Evolutionary conservation across 1,140 invertebrate genomes (phyloP).

Genomic region (Gonatopus flavifemur): DNA sequence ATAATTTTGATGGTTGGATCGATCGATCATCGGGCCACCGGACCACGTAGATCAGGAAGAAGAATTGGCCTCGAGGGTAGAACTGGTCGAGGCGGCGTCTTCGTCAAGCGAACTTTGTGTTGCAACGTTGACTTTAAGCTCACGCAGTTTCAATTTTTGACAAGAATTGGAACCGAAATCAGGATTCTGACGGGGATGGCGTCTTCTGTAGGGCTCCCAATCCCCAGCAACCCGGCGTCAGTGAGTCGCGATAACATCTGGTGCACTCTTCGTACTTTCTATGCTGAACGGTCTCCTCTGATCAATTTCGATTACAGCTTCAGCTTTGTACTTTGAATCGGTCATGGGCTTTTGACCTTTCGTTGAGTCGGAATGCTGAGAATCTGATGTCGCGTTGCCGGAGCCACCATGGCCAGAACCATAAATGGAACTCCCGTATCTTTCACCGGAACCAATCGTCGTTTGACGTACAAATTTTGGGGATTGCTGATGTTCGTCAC

Average conservation of each 20-base stretch:
- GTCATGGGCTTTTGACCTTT: conserved; percentile 5
- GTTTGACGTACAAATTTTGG: conserved; percentile 47
- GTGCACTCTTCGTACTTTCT: conserved; percentile 80
- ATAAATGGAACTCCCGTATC: conserved; percentile 41
- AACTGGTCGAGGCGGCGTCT: conserved; percentile 35
- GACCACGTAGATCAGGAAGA: conserved; percentile 46
- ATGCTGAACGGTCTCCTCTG: conserved; percentile 70
- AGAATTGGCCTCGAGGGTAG: conserved; percentile 33
- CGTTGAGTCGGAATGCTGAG: conserved; percentile 18
- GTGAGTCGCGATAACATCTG: conserved; percentile 84
- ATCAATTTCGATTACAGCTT: conserved; percentile 68
- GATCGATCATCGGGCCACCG: conserved; percentile 20
- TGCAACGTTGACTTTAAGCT: conserved; percentile 36
- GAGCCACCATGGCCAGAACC: conserved; percentile 29
- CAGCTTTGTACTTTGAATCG: conserved; percentile 62
- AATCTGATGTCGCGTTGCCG: conserved; percentile 33
- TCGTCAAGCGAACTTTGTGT: conserved; percentile 52
- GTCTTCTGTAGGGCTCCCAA: conserved; percentile 63
- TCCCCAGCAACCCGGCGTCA: conserved; percentile 64
- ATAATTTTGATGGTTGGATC: no score
- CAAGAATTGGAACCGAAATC: neutral
- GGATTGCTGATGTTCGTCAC: conserved; percentile 16
- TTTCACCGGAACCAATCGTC: conserved; percentile 63
- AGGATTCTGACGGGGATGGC: conserved; percentile 56
- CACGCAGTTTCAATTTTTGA: conserved; percentile 1